phyloP scores from a whole-genome alignment of 2,888 invertebrate species.

The Macrophya annulata region DNA sequence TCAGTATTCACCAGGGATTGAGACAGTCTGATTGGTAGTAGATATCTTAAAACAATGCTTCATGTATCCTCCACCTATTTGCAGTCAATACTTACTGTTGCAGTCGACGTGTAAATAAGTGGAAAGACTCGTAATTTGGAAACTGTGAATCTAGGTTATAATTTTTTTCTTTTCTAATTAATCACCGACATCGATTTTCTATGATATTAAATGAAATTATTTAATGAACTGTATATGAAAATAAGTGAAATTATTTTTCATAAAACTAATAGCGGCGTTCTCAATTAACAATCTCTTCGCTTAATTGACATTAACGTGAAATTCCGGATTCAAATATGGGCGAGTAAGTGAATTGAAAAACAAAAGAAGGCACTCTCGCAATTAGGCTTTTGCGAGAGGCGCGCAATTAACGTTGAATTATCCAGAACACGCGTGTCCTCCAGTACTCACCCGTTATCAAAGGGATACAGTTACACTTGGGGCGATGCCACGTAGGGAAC shows the following conservation, averaged over 20 bases:
- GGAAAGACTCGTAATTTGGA: not conserved
- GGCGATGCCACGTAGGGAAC: constrained; percentile 45
- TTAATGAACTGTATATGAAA: too few relatives aligned
- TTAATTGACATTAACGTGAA: not conserved
- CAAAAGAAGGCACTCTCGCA: constrained; percentile 38
- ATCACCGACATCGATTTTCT: too few relatives aligned
- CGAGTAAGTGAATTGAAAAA: constrained; percentile 14
- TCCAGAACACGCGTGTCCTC: constrained; percentile 36
- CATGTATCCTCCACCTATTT: not conserved
- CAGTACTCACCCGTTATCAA: constrained; percentile 30
- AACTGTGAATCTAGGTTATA: not conserved
- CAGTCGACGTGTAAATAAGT: not conserved
- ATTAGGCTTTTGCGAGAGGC: constrained; percentile 25
- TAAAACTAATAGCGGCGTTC: not conserved
- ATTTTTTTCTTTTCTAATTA: too few relatives aligned
- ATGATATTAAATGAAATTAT: too few relatives aligned
- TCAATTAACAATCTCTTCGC: not conserved
- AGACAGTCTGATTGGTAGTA: not conserved
- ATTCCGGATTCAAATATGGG: not conserved
- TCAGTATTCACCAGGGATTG: constrained; percentile 13
- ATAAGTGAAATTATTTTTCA: not conserved
- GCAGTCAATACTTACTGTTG: not conserved
- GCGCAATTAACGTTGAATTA: constrained; percentile 45
- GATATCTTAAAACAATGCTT: not conserved
- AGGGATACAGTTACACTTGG: constrained; percentile 43